Base-by-base conservation (phyloP, 2,888 invertebrate species). In the Plagodis pulveraria region DNA sequence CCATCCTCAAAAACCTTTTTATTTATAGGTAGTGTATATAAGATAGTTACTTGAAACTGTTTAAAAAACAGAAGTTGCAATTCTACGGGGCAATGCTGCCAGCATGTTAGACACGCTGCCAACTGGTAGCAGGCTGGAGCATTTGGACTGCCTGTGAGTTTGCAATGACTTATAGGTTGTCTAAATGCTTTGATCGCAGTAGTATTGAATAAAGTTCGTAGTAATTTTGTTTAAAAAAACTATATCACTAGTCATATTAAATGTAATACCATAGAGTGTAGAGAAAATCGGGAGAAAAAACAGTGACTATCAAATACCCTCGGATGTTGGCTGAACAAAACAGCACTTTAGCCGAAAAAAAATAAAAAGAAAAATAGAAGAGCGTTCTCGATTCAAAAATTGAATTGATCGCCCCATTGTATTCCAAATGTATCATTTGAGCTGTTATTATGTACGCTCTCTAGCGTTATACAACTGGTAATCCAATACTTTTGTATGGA, bases 391-490 rank as follows among this genome's bases (percentile, higher is more conserved):
- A 91, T 91, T 92, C 92, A 91, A 91, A 91, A 91, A 91, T 92
- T 91, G 91, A 91, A 92, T 92, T 91, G 92, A 92, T 92, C 92
- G 91, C 84, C 84, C 92, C 91, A 92, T 92, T 92, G 92, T 92
- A 91, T 92, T 91, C 91, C 84, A 89, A 92, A 92, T 91, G 92
- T 92, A 92, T 92, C 92, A 92, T 92, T 92, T 91, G 92, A 91
- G 86, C 91, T 89, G 91, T 91, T 92, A 92, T 92, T 92, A 91
- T 91, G 84, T 84, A 81, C 84, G 85, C 87, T 87, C 89, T 90
- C 89, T 90, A 86, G 81, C 81, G 84, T 84, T 87, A 89, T 88
- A 84, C 87, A 83, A 84, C 85, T 85, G 83, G 92, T 92, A 92
- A 92, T 91, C 91, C 91, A 91, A 92, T 92, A 91, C 92, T 88